Conservation (phyloP, 2,797 vertebrate genomes). For the Halcyon chelicuti region DNA sequence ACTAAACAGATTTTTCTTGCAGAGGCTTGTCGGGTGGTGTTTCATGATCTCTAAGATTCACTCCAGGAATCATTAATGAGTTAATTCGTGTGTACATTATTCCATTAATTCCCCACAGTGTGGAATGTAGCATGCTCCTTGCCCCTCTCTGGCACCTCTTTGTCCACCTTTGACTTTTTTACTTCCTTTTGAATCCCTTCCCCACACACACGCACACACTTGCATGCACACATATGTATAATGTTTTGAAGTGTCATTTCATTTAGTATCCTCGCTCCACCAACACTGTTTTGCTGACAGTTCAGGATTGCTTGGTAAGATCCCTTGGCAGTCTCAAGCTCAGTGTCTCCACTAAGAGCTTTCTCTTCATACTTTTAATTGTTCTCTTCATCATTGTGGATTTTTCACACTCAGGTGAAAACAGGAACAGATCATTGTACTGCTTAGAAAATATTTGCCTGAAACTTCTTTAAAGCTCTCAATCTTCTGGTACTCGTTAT, state of each 20-base stretch:
- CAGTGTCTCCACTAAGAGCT: not conserved
- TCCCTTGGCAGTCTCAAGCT: not conserved
- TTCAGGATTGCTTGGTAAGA: not conserved
- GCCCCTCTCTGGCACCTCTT: not conserved
- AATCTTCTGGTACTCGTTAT: not conserved
- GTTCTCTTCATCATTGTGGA: not conserved
- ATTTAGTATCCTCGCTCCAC: not conserved
- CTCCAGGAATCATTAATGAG: slow-evolving; percentile 24
- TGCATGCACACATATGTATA: not conserved
- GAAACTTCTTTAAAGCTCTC: not conserved
- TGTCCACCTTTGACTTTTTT: not conserved
- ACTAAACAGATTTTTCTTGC: slow-evolving; percentile 12
- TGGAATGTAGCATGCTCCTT: not conserved
- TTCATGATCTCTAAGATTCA: not conserved
- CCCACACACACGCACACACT: not conserved
- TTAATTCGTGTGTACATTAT: slow-evolving; percentile 10
- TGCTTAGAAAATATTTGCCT: not conserved
- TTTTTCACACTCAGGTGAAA: not conserved
- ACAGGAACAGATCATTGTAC: not conserved
- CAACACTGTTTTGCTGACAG: not conserved
- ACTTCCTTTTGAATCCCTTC: not conserved
- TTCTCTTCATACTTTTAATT: not conserved
- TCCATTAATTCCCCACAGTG: not conserved
- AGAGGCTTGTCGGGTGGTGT: not conserved
- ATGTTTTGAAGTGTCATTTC: not conserved